Evolutionary conservation across 2,888 invertebrate genomes (phyloP).

Genomic region (Invenusta paracnida): DNA sequence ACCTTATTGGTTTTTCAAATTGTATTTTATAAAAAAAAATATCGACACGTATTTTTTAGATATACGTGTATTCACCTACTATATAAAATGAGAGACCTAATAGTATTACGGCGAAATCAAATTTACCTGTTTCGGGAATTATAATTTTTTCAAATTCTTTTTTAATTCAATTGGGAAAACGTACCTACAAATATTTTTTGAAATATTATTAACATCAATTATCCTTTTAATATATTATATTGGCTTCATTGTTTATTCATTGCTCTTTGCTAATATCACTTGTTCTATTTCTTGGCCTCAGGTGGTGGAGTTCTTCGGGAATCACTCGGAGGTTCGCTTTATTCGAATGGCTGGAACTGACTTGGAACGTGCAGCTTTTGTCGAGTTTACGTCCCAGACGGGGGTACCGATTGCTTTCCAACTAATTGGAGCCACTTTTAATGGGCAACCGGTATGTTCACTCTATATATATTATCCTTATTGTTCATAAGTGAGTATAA

Average conservation of each 20-base stretch:
- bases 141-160: background rate
- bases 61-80: too few species aligned
- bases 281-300: slow-evolving; percentile 60
- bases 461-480: too few species aligned
- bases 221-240: too few species aligned
- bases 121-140: too few species aligned
- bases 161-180: background rate
- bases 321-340: slow-evolving; percentile 89
- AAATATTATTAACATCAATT: too few species aligned
- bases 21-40: too few species aligned
- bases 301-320: slow-evolving; percentile 78
- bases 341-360: slow-evolving; percentile 80
- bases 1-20: too few species aligned
- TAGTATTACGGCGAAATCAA: too few species aligned
- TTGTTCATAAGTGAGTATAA: too few species aligned
- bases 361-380: slow-evolving; percentile 68
- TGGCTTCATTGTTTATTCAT: background rate
- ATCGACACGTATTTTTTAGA: too few species aligned
- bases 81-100: too few species aligned
- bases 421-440: slow-evolving; percentile 73
- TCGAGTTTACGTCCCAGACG: slow-evolving; percentile 88
- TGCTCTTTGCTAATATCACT: background rate
- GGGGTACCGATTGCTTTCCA: slow-evolving; percentile 76
- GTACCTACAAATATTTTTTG: background rate
- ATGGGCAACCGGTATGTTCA: slow-evolving; percentile 67